A percentile compares a stretch with the other conserved stretches of the same genome.
These are phyloP conservation scores for Aphidius colemani DNA, from an alignment of 2,888 invertebrate species.

Conservation along the genomic window DNA sequence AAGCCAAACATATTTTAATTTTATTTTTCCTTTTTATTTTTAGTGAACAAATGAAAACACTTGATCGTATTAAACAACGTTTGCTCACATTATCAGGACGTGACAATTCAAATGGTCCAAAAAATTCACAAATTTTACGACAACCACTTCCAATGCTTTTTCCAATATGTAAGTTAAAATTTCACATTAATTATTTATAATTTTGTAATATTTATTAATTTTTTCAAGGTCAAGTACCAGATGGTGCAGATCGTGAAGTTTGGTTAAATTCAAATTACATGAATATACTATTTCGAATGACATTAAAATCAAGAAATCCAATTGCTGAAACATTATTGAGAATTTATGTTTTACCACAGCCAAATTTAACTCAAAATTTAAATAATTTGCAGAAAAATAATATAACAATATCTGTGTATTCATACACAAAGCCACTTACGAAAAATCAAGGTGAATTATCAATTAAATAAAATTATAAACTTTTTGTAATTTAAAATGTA, in stretches of 20 bases:
- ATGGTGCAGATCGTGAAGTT: conserved; percentile 63
- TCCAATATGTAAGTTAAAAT: conserved; percentile 57
- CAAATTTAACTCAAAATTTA: conserved; percentile 49
- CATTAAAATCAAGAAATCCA: conserved; percentile 60
- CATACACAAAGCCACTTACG: conserved; percentile 64
- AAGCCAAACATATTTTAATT: conserved; percentile 22
- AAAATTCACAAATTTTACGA: conserved; percentile 51
- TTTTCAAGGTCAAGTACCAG: conserved; percentile 63
- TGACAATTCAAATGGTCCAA: conserved; percentile 46
- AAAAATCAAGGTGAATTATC: conserved; percentile 63
- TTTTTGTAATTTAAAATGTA: too few relatives aligned
- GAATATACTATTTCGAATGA: conserved; percentile 66
- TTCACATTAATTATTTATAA: not conserved
- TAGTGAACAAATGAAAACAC: conserved; percentile 54
- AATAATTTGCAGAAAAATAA: conserved; percentile 62
- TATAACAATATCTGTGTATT: conserved; percentile 66
- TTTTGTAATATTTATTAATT: not conserved
- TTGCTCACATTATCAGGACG: conserved; percentile 54
- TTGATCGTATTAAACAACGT: conserved; percentile 54
- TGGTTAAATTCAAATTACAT: conserved; percentile 64
- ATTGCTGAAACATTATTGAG: conserved; percentile 64
- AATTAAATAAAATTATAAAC: not conserved
- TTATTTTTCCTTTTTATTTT: conserved; percentile 26
- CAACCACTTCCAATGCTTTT: conserved; percentile 59
- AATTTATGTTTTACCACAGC: conserved; percentile 62